Conservation (phyloP, 2,888 invertebrate genomes). For the Latrodectus hesperus region DNA sequence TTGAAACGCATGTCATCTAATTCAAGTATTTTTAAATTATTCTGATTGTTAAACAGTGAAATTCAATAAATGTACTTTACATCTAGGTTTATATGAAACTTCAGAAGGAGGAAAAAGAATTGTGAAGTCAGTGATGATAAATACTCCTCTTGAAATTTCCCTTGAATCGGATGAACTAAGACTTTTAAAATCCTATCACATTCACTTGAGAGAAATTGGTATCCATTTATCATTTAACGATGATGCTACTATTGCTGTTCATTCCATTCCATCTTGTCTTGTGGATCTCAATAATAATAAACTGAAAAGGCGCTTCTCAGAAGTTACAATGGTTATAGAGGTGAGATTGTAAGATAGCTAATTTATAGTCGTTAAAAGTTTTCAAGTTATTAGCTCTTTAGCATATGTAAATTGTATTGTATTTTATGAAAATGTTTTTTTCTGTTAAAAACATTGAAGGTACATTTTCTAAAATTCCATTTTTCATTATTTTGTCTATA, state of each 20-base stretch:
- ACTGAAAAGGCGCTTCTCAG: conserved; percentile 74
- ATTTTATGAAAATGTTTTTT: too few relatives aligned
- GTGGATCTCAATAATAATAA: conserved; percentile 78
- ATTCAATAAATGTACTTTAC: neutral
- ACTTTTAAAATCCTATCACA: conserved; percentile 78
- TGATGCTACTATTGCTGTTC: conserved; percentile 76
- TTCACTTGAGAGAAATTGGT: conserved; percentile 80
- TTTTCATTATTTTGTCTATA: too few relatives aligned
- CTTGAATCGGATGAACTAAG: conserved; percentile 77
- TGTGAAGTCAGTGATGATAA: conserved; percentile 66
- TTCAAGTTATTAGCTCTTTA: too few relatives aligned
- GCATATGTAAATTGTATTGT: too few relatives aligned
- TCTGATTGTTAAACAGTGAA: too few relatives aligned
- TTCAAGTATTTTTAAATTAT: too few relatives aligned
- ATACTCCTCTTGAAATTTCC: conserved; percentile 72
- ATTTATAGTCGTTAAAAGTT: too few relatives aligned
- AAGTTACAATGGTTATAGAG: conserved; percentile 22
- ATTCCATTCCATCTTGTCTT: conserved; percentile 81
- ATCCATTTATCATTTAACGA: conserved; percentile 77
- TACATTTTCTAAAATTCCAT: too few relatives aligned
- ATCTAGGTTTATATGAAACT: conserved; percentile 52
- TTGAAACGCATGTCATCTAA: too few relatives aligned
- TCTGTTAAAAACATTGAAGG: too few relatives aligned
- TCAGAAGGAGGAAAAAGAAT: conserved; percentile 12
- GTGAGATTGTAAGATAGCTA: conserved; percentile 8